Evolutionary conservation across 1,140 invertebrate genomes (phyloP), one percentile per base, ranked within the genome.

Genomic region (Aphis gossypii): DNA sequence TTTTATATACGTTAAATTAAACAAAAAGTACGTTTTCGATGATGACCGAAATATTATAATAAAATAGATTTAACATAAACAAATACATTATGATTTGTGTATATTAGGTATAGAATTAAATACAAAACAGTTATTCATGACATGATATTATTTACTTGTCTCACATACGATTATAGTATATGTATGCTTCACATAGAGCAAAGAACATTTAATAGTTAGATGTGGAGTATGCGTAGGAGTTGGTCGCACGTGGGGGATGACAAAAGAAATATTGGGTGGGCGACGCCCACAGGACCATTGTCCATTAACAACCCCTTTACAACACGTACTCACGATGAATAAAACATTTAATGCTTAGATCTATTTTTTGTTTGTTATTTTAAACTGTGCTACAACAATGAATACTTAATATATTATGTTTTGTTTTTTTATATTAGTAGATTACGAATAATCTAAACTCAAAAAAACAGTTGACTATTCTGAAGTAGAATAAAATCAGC

Each of bases 201-300:
- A 90, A 44, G 25, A 60, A 23, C 38, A 44, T 14, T 54, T 88
- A n/a, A n/a, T 76, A 76, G 30, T 76, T 76, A 41, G 35, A 89
- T 56, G 54, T 90, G 25, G 35, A 38, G 54, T 90, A n/a, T 68
- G 48, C 38, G 48, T 93, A 93, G 92, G 82, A 93, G 92, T 93
- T 46, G 68, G 46, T 86, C n/a, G 20, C 44, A 83, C 44, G 90
- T n/a, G 90, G 90, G 90, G 92, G 92, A 93, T 93, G 92, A 93
- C 82, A 51, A 41, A 92, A 86, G 44, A 83, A 38, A 93, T 48
- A 93, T 86, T 21, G 92, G 48, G 92, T 93, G 92, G 92, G 92
- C 92, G 92, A 93, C 92, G 92, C 92, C 92, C 76, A 93, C 82
- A n/a, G 82, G 51, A 83, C 48, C 68, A 83, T 92, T 92, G 89